Base-by-base conservation (phyloP, 92 coral and sea anemone species). In the Palythoa heliodiscus region DNA sequence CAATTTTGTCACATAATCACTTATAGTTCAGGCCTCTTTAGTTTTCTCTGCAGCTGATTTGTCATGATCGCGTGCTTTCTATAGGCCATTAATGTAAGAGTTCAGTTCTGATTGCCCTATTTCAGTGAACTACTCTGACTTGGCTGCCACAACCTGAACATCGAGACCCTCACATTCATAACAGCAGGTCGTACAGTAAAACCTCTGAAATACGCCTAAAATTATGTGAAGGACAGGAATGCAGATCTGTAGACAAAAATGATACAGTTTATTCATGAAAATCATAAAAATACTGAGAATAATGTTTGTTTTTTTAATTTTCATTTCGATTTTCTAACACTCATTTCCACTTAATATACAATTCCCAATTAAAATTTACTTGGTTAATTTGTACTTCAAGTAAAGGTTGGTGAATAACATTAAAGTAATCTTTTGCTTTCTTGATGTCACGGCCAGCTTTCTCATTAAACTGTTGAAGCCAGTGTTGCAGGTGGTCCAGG, bases 211-310 rank as follows among this genome's bases (percentile, higher is more conserved):
- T 11, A 85, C 2, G 38, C 88, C 88, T 3, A 85, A 54, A 23
- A 83, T 85, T 2, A 85, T 85, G 83, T 85, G 88, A 7, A 75
- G 76, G 5, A 82, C 83, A 61, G 88, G 88, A 50, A 76, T 75
- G 54, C 88, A 85, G 1, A 85, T 75, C 88, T 75, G 69, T 43
- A 16, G 61, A 71, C 75, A 14, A 71, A 1, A 71, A 19, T 71
- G 15, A n/a, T n/a, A 71, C 75, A 71, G 37, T 8, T 68, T 9
- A 67, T 67, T 67, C 24, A 48, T 71, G 35, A 50, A 15, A 5
- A 71, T 11, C 37, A 48, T 14, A 71, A 35, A 7, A 11, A 71
- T 71, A 71, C 64, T 13, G 64, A 58, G 64, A 19, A 3, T 13
- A 58, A 58, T 58, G 3, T 13, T 57, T 57, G 64, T 57, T 57